Conservation (phyloP, 2,113 vertebrate species). For the Ptyas mucosa region DNA sequence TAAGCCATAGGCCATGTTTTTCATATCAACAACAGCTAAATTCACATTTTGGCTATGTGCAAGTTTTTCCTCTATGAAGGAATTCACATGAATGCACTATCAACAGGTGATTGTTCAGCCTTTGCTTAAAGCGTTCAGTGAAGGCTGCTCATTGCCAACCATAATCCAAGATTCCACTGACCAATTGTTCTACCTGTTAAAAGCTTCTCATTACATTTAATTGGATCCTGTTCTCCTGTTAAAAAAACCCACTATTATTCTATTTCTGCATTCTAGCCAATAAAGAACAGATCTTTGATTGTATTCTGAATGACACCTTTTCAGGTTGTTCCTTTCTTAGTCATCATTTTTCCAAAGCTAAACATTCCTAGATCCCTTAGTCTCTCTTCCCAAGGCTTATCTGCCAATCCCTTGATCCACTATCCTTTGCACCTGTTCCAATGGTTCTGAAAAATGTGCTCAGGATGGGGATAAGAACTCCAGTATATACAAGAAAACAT, state of each 20-base stretch:
- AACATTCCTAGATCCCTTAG: not conserved
- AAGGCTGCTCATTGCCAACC: not conserved
- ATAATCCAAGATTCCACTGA: not conserved
- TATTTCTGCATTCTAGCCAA: not conserved
- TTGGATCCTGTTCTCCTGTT: not conserved
- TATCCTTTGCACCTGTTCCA: not conserved
- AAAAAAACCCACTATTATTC: not conserved
- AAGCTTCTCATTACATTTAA: not conserved
- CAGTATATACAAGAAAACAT: not conserved
- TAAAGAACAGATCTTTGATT: not conserved
- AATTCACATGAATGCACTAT: not conserved
- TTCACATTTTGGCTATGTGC: not conserved
- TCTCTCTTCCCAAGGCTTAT: not conserved
- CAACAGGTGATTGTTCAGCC: not conserved
- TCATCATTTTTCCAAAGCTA: not conserved
- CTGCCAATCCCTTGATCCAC: not conserved
- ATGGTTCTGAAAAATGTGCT: not conserved
- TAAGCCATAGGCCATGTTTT: not conserved
- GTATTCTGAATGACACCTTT: not conserved
- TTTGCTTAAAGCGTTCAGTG: not conserved
- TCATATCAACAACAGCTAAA: not conserved
- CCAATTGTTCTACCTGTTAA: not conserved
- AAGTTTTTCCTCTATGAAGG: not conserved
- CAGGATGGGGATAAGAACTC: not conserved
- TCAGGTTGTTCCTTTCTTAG: not conserved